Evolutionary conservation across 2,797 vertebrate species (phyloP).

Genomic region (Xenopus petersii): DNA sequence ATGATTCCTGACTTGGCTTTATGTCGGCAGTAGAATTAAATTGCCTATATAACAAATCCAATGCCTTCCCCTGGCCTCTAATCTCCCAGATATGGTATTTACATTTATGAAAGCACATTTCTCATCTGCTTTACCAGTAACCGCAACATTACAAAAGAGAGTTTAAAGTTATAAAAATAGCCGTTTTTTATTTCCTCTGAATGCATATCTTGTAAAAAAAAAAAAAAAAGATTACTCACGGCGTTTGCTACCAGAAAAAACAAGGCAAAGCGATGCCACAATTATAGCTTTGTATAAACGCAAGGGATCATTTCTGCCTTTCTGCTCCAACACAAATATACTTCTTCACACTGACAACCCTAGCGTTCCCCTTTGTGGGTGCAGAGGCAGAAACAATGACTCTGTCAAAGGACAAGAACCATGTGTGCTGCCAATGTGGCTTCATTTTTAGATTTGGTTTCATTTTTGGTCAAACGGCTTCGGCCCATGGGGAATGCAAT

Average conservation of each 20-base stretch:
- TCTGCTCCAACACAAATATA: background rate
- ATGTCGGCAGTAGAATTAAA: no score
- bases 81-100: background rate
- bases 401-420: background rate
- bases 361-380: background rate
- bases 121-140: background rate
- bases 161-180: background rate
- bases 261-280: background rate
- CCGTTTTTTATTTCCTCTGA: background rate
- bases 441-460: background rate
- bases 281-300: background rate
- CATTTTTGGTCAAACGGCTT: background rate
- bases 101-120: background rate
- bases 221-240: background rate
- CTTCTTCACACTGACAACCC: background rate
- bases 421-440: background rate
- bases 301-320: background rate
- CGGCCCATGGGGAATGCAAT: background rate
- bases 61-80: no score
- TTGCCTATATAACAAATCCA: no score
- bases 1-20: no score
- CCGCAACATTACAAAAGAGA: background rate
- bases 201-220: background rate
- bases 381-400: background rate
- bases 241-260: background rate